These are phyloP conservation scores for Scytalopus superciliaris DNA, from an alignment of 2,113 vertebrate species.

Conservation along the genomic window DNA sequence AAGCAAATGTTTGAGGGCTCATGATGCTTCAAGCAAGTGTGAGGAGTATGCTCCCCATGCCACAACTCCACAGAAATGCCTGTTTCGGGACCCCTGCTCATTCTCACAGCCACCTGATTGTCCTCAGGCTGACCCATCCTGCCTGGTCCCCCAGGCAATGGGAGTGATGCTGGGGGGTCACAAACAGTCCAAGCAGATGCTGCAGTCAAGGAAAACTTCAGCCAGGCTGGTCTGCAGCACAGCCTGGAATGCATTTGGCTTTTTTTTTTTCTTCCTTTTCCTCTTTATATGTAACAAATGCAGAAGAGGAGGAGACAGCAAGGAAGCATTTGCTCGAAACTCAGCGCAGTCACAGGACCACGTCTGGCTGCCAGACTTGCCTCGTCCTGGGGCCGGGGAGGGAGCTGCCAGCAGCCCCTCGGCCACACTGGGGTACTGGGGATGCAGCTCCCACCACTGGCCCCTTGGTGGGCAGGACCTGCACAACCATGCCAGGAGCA, in stretches of 20 bases:
- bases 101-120: fast-evolving
- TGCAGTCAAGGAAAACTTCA: constrained; percentile 6
- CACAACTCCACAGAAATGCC: fast-evolving
- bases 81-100: not conserved
- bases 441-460: fast-evolving
- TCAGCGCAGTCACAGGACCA: constrained; percentile 45
- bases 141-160: fast-evolving
- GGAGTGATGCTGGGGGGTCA: not conserved
- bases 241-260: constrained; percentile 27
- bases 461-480: fast-evolving
- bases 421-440: fast-evolving
- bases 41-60: fast-evolving
- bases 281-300: constrained; percentile 53
- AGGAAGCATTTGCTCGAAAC: not conserved
- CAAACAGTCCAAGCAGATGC: fast-evolving
- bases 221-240: not conserved
- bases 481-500: fast-evolving
- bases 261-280: not conserved
- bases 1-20: no score
- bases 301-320: constrained; percentile 54
- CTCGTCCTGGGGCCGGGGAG: not conserved
- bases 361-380: constrained; percentile 27
- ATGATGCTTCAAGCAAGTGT: fast-evolving
- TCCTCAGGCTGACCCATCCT: fast-evolving
- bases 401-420: not conserved